A percentile compares a stretch with the other conserved stretches of the same genome.
Evolutionary conservation across 30 jellyfish, hydroid and myxozoan genomes (phyloP).

Genomic region (Clytia hemisphaerica): DNA sequence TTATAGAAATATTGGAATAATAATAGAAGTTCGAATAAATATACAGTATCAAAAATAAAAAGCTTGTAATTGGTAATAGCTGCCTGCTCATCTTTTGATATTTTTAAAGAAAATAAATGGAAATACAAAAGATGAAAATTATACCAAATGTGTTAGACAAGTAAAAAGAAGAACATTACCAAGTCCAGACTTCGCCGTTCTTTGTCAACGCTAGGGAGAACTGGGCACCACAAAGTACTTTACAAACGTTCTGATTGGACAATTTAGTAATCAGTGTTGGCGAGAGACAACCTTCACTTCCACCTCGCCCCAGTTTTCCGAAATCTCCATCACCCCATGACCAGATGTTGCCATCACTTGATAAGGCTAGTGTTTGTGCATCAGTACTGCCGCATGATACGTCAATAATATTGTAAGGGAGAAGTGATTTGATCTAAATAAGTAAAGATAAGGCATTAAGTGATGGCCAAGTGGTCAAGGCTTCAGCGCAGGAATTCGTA

Average conservation of each 20-base stretch:
- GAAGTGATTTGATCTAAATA: constrained; percentile 59
- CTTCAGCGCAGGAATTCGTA: no score
- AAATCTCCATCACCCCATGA: constrained; percentile 97
- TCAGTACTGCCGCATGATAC: constrained; percentile 91
- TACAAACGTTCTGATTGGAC: constrained; percentile 46
- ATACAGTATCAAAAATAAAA: neutral
- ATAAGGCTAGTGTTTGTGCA: constrained; percentile 73
- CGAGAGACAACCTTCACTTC: constrained; percentile 71
- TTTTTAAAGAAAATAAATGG: neutral
- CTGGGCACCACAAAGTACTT: constrained; percentile 91
- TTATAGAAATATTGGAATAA: no score
- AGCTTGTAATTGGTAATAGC: no score
- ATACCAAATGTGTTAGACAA: neutral
- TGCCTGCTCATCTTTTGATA: no score
- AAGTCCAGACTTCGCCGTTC: constrained; percentile 69
- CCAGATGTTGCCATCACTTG: constrained; percentile 77
- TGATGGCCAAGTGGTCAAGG: no score
- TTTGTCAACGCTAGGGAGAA: constrained; percentile 72
- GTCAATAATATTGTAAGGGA: constrained; percentile 53
- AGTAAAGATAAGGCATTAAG: neutral
- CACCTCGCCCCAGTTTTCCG: constrained; percentile 96
- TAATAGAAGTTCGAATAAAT: neutral
- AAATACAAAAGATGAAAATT: neutral
- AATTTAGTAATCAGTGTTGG: constrained; percentile 54
- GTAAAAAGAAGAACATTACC: constrained; percentile 35